Evolutionary conservation across 2,113 vertebrate species (phyloP).

Genomic region (Oostethus manadensis): DNA sequence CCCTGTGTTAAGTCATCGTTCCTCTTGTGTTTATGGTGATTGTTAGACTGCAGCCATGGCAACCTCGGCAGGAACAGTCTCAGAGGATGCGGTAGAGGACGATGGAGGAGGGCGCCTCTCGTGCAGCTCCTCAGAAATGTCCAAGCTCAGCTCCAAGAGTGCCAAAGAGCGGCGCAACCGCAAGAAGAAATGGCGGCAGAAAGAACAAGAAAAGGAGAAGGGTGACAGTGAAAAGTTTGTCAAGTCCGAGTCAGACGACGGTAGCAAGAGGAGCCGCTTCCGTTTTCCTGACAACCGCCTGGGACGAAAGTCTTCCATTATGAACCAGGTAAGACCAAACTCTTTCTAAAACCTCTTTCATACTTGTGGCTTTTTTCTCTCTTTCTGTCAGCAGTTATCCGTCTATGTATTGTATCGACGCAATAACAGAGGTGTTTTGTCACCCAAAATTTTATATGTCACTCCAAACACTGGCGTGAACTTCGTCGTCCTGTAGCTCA

Average conservation of each 20-base stretch:
- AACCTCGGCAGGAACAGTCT: conserved; percentile 94
- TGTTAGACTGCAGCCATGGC: conserved; percentile 87
- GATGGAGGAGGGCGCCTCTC: conserved; percentile 87
- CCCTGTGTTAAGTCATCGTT: neutral
- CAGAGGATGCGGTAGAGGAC: conserved; percentile 90
- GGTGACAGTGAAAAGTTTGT: conserved; percentile 94
- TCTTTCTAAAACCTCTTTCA: neutral
- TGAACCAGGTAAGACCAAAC: conserved; percentile 87
- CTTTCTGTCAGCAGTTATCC: too few species aligned
- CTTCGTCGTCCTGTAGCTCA: too few species aligned
- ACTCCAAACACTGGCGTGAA: too few species aligned
- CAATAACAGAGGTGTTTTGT: too few species aligned
- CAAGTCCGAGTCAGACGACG: conserved; percentile 94
- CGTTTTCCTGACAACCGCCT: conserved; percentile 91
- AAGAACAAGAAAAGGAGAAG: conserved; percentile 95
- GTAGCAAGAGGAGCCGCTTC: conserved; percentile 88
- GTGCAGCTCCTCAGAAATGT: conserved; percentile 91
- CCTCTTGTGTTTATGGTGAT: neutral
- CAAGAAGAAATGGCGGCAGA: conserved; percentile 88
- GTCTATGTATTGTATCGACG: too few species aligned
- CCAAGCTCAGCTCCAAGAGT: conserved; percentile 96
- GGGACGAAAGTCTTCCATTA: conserved; percentile 93
- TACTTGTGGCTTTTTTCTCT: neutral
- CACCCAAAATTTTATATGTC: too few species aligned
- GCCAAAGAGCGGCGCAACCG: conserved; percentile 94